Conservation (phyloP, 2,797 vertebrate genomes). For the Acanthurus leucopareius region DNA sequence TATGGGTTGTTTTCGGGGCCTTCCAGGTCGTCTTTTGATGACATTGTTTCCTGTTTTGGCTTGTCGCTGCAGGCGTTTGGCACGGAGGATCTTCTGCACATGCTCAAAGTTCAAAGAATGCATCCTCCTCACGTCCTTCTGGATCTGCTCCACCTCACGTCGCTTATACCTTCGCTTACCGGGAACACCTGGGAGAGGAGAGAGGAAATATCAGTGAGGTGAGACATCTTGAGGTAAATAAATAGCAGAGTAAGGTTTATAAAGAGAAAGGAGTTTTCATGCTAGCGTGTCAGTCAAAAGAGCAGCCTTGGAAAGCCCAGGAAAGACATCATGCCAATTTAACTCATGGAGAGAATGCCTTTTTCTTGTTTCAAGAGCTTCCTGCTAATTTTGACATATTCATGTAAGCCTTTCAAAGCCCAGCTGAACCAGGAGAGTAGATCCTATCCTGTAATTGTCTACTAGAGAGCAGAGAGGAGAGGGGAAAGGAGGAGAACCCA, state of each 20-base stretch:
- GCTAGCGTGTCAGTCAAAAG: slow-evolving; percentile 52
- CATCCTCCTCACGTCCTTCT: slow-evolving; percentile 95
- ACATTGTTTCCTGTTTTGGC: slow-evolving; percentile 99
- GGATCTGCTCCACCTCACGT: slow-evolving; percentile 95
- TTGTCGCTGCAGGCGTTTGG: slow-evolving; percentile 98
- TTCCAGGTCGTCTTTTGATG: slow-evolving; percentile 94
- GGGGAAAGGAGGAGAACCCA: slow-evolving; percentile 79
- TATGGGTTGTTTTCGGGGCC: slow-evolving; percentile 93
- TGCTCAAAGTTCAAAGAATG: slow-evolving; percentile 98
- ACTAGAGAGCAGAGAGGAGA: slow-evolving; percentile 74
- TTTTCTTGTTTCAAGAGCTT: slow-evolving; percentile 78
- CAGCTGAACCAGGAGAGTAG: slow-evolving; percentile 87
- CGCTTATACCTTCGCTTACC: slow-evolving; percentile 93
- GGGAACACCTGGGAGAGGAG: slow-evolving; percentile 82
- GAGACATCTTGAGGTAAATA: slow-evolving; percentile 50
- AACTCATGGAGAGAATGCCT: slow-evolving; percentile 65
- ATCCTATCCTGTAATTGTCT: slow-evolving; percentile 85
- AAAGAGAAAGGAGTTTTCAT: slow-evolving; percentile 47
- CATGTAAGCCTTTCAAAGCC: slow-evolving; percentile 82
- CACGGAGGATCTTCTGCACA: slow-evolving; percentile 99
- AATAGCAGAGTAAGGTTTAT: slow-evolving; percentile 36
- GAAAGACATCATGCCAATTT: slow-evolving; percentile 71
- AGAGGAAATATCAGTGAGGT: slow-evolving; percentile 48
- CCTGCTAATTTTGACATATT: slow-evolving; percentile 85
- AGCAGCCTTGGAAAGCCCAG: slow-evolving; percentile 61